Evolutionary conservation across 1,140 invertebrate genomes (phyloP).

Genomic region (Aphelenchoides fujianensis): DNA sequence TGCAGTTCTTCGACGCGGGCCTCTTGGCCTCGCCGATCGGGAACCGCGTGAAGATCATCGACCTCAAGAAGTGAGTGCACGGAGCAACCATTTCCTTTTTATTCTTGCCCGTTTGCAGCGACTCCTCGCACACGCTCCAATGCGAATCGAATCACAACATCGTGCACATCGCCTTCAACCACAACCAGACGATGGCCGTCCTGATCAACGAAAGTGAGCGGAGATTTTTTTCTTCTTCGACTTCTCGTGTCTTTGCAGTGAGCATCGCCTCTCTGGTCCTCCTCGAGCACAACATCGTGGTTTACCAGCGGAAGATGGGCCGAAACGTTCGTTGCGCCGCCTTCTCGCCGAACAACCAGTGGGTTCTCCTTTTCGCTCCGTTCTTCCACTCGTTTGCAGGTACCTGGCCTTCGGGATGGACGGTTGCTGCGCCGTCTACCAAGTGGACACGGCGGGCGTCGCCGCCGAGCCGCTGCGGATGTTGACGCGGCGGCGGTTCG

Average conservation of each 20-base stretch:
- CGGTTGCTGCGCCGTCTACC: constrained; percentile 4
- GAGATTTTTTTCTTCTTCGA: neutral
- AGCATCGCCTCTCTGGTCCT: neutral
- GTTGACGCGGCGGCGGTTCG: neutral
- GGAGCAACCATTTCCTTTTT: neutral
- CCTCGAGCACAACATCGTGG: constrained; percentile 11
- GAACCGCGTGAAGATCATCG: constrained; percentile 9
- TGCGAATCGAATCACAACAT: constrained; percentile 21
- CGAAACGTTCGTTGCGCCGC: constrained; percentile 6
- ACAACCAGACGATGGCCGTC: neutral
- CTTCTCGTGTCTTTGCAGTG: neutral
- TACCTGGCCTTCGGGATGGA: constrained; percentile 21
- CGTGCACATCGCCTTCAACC: constrained; percentile 7
- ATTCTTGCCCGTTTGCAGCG: neutral
- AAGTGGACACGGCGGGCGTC: neutral
- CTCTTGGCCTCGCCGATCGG: constrained; percentile 15
- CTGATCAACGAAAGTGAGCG: constrained; percentile 21
- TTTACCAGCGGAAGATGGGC: constrained; percentile 22
- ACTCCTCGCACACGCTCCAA: constrained; percentile 9
- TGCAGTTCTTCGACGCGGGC: constrained; percentile 9
- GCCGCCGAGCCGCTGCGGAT: neutral
- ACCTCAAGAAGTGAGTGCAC: constrained; percentile 12
- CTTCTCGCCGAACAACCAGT: constrained; percentile 21
- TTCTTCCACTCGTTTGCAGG: neutral
- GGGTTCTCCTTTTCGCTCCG: neutral